A percentile compares a stretch with the other conserved stretches of the same genome.
phyloP scores from a whole-genome alignment of 2,797 vertebrate species.

The Potorous gilbertii region DNA sequence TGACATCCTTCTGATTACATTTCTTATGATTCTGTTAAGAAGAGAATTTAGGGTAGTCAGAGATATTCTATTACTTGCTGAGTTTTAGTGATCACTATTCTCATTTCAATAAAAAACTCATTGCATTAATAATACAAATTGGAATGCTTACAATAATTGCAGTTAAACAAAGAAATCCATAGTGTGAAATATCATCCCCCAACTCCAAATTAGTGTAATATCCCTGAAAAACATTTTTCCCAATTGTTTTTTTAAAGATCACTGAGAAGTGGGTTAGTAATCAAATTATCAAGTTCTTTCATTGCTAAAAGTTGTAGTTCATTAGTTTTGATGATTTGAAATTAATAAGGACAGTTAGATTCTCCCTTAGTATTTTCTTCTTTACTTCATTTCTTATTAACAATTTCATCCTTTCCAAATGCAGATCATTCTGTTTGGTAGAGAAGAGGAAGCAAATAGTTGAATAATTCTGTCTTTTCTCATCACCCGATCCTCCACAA shows the following conservation, averaged over 20 bases:
- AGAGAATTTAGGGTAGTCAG: not conserved
- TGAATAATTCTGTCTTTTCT: not conserved
- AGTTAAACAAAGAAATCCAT: not conserved
- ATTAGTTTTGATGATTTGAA: not conserved
- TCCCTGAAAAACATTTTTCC: not conserved
- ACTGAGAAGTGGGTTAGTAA: not conserved
- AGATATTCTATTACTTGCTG: not conserved
- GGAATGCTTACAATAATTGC: not conserved
- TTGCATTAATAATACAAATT: not conserved
- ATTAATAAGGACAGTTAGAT: not conserved
- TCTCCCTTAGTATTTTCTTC: not conserved
- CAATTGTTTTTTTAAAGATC: not conserved
- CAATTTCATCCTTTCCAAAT: not conserved
- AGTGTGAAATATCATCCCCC: not conserved
- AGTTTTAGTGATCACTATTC: not conserved
- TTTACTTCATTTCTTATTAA: not conserved
- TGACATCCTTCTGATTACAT: not conserved
- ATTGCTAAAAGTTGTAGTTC: not conserved
- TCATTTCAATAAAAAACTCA: not conserved
- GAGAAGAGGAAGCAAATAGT: not conserved
- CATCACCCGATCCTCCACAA: not conserved
- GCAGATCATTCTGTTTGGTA: not conserved
- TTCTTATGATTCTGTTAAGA: not conserved
- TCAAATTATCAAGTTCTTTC: not conserved
- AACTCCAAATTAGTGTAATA: not conserved